phyloP scores from a whole-genome alignment of 2,888 invertebrate genomes.

The Anaspis maculata region DNA sequence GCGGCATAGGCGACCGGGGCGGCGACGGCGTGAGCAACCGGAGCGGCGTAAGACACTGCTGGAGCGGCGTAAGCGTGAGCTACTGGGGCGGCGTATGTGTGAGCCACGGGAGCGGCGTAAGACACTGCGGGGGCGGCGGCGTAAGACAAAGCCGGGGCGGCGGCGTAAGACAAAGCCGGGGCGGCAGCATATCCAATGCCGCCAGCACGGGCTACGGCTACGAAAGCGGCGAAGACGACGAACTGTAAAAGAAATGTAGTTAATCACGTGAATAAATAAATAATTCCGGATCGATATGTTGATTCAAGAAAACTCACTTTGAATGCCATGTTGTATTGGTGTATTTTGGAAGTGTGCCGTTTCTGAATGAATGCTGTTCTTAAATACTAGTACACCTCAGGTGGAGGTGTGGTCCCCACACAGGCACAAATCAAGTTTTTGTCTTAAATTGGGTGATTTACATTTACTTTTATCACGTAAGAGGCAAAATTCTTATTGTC shows the following conservation, averaged over 20 bases:
- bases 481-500: too few relatives aligned
- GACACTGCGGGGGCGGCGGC: slow-evolving; percentile 35
- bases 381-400: background rate
- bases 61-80: slow-evolving; percentile 5
- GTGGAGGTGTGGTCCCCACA: slow-evolving; percentile 1
- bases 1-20: slow-evolving; percentile 18
- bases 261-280: slow-evolving; percentile 3
- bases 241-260: slow-evolving; percentile 19
- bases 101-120: too few relatives aligned
- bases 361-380: too few relatives aligned
- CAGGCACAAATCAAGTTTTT: too few relatives aligned
- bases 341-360: too few relatives aligned
- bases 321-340: slow-evolving; percentile 25
- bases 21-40: slow-evolving; percentile 4
- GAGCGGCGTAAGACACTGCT: slow-evolving; percentile 1
- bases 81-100: slow-evolving; percentile 10
- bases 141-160: slow-evolving; percentile 35
- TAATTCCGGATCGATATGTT: background rate
- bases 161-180: slow-evolving; percentile 25
- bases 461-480: too few relatives aligned
- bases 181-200: slow-evolving; percentile 19
- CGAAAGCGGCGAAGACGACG: slow-evolving; percentile 19
- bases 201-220: slow-evolving; percentile 23
- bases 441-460: too few relatives aligned
- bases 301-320: slow-evolving; percentile 20